A percentile compares a stretch with the other conserved stretches of the same genome.
Evolutionary conservation across 2,888 invertebrate species (phyloP).

Genomic region (Rhagophthalmus giganteus): DNA sequence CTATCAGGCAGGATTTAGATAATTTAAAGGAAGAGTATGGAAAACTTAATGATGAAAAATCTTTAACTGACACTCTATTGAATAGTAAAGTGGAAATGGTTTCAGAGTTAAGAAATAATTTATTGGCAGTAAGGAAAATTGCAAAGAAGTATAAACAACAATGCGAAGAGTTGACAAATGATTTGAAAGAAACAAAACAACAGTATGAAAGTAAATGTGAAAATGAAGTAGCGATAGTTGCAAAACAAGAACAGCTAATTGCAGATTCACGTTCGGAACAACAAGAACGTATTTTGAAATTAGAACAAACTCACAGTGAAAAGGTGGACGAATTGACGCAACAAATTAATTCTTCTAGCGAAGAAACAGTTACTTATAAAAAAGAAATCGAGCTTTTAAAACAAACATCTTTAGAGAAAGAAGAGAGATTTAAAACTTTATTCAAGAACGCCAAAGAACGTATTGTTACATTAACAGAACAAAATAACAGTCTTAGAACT

Average conservation of each 20-base stretch:
- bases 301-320: slow-evolving; percentile 56
- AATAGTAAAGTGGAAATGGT: slow-evolving; percentile 68
- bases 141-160: slow-evolving; percentile 91
- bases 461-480: slow-evolving; percentile 72
- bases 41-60: slow-evolving; percentile 63
- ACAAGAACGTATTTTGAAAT: slow-evolving; percentile 51
- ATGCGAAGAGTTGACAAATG: slow-evolving; percentile 74
- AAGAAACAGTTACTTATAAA: slow-evolving; percentile 62
- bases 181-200: slow-evolving; percentile 57
- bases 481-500: slow-evolving; percentile 64
- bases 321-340: slow-evolving; percentile 55
- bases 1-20: slow-evolving; percentile 65
- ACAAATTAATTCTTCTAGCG: slow-evolving; percentile 53
- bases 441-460: slow-evolving; percentile 75
- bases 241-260: slow-evolving; percentile 55
- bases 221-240: slow-evolving; percentile 57
- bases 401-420: slow-evolving; percentile 53
- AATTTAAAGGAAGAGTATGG: slow-evolving; percentile 65
- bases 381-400: slow-evolving; percentile 56
- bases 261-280: slow-evolving; percentile 57
- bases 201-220: slow-evolving; percentile 57
- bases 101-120: slow-evolving; percentile 56
- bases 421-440: slow-evolving; percentile 58
- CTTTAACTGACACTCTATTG: slow-evolving; percentile 67
- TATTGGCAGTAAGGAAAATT: slow-evolving; percentile 71